Base-by-base conservation (phyloP, 2,797 vertebrate genomes). In the Tachyglossus aculeatus region DNA sequence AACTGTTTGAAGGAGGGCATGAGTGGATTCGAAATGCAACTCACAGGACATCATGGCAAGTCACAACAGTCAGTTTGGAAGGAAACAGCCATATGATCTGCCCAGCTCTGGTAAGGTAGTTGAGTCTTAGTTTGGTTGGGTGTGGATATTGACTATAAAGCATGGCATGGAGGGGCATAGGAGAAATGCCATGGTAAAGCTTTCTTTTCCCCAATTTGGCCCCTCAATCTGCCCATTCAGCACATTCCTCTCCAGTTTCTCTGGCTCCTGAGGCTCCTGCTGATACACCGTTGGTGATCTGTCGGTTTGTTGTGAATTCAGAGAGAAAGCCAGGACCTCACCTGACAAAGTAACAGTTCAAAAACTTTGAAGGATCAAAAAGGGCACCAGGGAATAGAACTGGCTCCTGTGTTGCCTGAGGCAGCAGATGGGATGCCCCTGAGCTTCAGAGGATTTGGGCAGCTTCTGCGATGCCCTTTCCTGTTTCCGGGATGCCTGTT, bases 41-140 rank as follows among this genome's bases (percentile, higher is more conserved):
- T 7, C 15, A 9, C 38, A 74, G 9, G 33, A 32, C 31, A 37
- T 19, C 6, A 2, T 31, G 21, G 50, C 38, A 6, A 58, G 33
- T 55, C 39, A 43, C 6, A 38, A 13, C 27, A 24, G 25, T 37
- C 8, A 15, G 0, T 36, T 8, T 5, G 15, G 48, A 58, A 68
- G 27, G 19, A 44, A 60, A 38, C 9, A 0, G 36, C 55, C 19
- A 38, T 27, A 57, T 45, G 48, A 24, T 59, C 68, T 39, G 7
- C 33, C 32, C 31, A 11, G n/a, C 52, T 47, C 62, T 61, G 82
- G 82, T 78, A 81, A 85, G 73, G 31, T 6, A 8, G 19, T 12
- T 48, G 15, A 48, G 29, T 48, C 14, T 48, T 19, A 12, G 16
- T 48, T 29, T 9, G 27, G 25, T 48, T 22, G 40, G 48, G 52